Conservation (phyloP, 2,113 vertebrate genomes). For the Indicator maculatus region DNA sequence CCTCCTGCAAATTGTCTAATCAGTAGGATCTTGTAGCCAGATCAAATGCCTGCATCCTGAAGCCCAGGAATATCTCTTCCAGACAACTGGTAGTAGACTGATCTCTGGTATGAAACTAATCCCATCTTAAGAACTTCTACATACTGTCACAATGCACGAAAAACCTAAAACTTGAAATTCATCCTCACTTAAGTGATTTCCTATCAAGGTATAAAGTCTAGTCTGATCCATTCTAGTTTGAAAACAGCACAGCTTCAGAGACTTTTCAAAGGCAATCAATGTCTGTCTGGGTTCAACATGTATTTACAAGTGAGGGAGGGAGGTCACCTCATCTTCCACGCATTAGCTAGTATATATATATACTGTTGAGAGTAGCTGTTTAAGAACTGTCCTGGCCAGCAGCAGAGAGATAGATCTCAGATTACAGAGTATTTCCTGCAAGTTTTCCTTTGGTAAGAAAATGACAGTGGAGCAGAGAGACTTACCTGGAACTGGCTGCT, state of each 20-base stretch:
- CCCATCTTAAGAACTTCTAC: neutral
- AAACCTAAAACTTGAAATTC: neutral
- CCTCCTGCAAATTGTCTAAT: neutral
- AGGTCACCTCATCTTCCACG: neutral
- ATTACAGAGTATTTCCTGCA: no score
- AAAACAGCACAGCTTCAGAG: neutral
- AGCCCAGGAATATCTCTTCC: neutral
- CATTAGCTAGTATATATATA: neutral
- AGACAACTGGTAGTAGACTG: neutral
- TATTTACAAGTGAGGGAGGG: neutral
- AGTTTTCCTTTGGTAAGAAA: no score
- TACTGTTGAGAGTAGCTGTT: no score
- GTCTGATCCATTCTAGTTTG: neutral
- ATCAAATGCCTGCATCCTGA: rapidly evolving
- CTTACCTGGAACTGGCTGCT: no score
- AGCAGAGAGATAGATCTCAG: no score
- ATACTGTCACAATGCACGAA: neutral
- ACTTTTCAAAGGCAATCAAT: neutral
- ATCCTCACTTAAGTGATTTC: neutral
- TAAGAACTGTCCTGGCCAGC: no score
- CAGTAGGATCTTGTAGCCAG: rapidly evolving
- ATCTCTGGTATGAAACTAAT: neutral
- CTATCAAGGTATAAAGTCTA: neutral
- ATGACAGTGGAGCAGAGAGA: no score
- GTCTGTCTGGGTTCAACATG: neutral